These are phyloP conservation scores for Brassicogethes aeneus DNA, from an alignment of 2,888 invertebrate genomes.

Conservation along the genomic window DNA sequence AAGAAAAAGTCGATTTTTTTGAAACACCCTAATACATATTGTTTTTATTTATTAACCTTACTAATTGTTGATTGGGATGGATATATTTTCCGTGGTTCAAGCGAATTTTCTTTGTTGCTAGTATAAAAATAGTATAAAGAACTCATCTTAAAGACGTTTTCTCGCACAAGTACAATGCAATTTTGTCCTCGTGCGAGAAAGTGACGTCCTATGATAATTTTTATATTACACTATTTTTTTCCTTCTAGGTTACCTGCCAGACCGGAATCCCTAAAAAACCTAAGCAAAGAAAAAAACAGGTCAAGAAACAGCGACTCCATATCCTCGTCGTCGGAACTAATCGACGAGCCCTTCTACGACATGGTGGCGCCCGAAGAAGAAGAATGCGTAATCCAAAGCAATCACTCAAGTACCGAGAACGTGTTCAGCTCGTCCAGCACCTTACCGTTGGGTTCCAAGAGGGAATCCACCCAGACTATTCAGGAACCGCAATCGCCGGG, in stretches of 20 bases:
- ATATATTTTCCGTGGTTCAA: too few relatives aligned
- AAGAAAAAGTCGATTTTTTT: too few relatives aligned
- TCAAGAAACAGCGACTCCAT: constrained; percentile 39
- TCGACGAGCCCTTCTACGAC: constrained; percentile 63
- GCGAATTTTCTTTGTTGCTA: too few relatives aligned
- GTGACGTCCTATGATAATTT: too few relatives aligned
- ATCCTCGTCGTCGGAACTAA: constrained; percentile 50
- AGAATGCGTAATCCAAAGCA: constrained; percentile 11
- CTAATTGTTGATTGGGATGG: too few relatives aligned
- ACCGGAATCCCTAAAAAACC: constrained; percentile 24
- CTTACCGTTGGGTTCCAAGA: constrained; percentile 46
- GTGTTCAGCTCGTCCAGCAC: constrained; percentile 53
- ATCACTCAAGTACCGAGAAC: constrained; percentile 55
- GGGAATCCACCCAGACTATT: constrained; percentile 39
- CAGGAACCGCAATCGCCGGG: constrained; percentile 70
- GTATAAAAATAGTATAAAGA: too few relatives aligned
- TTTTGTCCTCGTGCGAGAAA: too few relatives aligned
- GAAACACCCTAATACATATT: too few relatives aligned
- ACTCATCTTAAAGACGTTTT: too few relatives aligned
- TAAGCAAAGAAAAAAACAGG: constrained; percentile 23
- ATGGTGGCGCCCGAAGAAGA: constrained; percentile 57
- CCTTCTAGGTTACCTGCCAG: constrained; percentile 25
- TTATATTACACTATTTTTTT: constrained; percentile 4
- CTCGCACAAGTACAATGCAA: too few relatives aligned
- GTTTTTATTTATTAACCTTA: too few relatives aligned